Evolutionary conservation across 1,140 invertebrate species (phyloP), one percentile per base, ranked within the genome.

Genomic region (Euura lappo): DNA sequence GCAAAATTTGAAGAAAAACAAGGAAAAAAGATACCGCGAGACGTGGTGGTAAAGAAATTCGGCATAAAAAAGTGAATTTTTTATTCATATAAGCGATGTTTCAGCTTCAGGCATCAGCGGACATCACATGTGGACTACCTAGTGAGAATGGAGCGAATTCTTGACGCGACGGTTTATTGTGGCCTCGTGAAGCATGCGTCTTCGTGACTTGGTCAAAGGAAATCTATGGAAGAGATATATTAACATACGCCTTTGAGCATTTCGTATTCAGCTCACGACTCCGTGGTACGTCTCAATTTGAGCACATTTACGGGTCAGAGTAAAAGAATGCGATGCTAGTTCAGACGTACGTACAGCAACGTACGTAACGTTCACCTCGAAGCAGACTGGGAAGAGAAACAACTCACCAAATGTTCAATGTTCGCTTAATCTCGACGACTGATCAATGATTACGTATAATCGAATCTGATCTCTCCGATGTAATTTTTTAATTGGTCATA

Each of bases 311-410:
- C 51, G 51, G 51, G 51, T 60, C 51, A 60, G 51, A 60, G 51
- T 60, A 60, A 60, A 60, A 60, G 51, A 60, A 60, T 60, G 51
- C 51, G 51, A 60, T n/a, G 51, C 51, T 60, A 60, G 51, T 60
- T 60, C 13, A 60, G 51, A n/a, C 51, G 13, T 60, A n/a, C 51
- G 5, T 11, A n/a, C 51, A 60, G 10, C 51, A 60, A 28, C 28
- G 28, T 28, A 28, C 1, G 28, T 28, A 28, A 28, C 28, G 28
- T 28, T 28, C 28, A 28, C 28, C 28, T 28, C 28, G 28, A 28
- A 28, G 0, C 28, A 28, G 28, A 28, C 28, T 28, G 28, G 28
- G 28, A 28, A 28, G 28, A 28, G 28, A 28, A 28, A 28, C 28
- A 28, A 28, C 28, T 28, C 28, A 28, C 28, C 28, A 28, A 28